Evolutionary conservation across 2,888 invertebrate species (phyloP).

Genomic region (Tolmerus cingulatus): DNA sequence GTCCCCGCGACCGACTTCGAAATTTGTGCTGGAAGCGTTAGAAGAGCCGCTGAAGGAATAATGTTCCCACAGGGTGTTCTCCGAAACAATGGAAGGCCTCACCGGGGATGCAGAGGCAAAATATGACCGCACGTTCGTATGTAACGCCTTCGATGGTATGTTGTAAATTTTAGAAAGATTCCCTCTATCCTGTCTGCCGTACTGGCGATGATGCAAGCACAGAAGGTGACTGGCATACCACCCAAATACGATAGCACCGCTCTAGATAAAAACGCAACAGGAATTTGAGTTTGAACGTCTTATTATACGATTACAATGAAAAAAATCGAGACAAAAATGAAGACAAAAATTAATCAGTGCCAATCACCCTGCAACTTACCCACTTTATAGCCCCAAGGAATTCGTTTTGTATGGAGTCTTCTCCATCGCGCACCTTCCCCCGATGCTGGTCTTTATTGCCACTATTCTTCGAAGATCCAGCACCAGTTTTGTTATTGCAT

Average conservation of each 20-base stretch:
- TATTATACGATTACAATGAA: background rate
- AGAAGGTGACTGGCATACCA: conserved; percentile 71
- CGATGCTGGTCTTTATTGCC: background rate
- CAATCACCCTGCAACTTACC: conserved; percentile 59
- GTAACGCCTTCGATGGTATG: conserved; percentile 48
- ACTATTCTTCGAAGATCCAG: background rate
- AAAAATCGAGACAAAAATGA: background rate
- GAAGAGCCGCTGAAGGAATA: conserved; percentile 6
- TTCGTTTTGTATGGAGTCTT: background rate
- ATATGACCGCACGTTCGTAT: conserved; percentile 47
- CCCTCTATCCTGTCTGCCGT: conserved; percentile 43
- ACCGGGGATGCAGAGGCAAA: conserved; percentile 44
- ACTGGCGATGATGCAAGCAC: conserved; percentile 55
- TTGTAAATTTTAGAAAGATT: conserved; percentile 47
- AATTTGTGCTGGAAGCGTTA: background rate
- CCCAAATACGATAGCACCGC: conserved; percentile 69
- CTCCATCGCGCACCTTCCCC: background rate
- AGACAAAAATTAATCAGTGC: background rate
- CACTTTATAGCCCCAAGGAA: conserved; percentile 60
- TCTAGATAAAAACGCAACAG: conserved; percentile 62
- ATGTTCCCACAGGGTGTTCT: conserved; percentile 37
- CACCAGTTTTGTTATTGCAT: background rate
- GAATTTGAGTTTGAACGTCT: background rate
- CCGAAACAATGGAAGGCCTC: conserved; percentile 37
- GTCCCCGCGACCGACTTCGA: background rate